Base-by-base conservation (phyloP, 2,888 invertebrate species). In the Euplexia lucipara region DNA sequence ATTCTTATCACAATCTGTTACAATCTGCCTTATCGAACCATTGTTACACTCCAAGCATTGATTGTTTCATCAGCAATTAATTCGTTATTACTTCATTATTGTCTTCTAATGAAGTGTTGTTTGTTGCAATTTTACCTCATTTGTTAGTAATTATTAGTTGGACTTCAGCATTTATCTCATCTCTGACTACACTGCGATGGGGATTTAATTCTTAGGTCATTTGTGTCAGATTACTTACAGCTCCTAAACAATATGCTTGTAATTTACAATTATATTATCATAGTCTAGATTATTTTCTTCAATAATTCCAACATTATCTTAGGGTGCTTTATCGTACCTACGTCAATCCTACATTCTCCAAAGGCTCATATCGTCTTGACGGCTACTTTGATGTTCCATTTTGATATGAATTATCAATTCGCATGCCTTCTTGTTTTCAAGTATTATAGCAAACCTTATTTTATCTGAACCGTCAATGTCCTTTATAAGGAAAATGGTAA, bases 401-500 rank as follows among this genome's bases (percentile, higher is more conserved):
- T 47, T 45, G 35, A 66, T 39, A 44, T 4, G 8, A 1, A 47
- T 45, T 71, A 51, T 57, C 39, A 32, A 22, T 44, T 22, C 10
- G 41, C 26, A 22, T 41, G 30, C 54, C n/a, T 44, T 12, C 10
- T 32, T 41, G 14, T 64, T 61, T 63, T 35, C 14, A 56, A 56
- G 37, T 14, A 47, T 5, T 20, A 10, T 10, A 65, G 7, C 34
- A 35, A 41, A 18, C n/a, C 20, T 51, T 26, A 16, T 7, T 32
- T 52, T 67, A 68, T 53, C 52, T 53, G 18, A 7, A 12, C 18
- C 30, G 16, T 49, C 48, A 48, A n/a, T 35, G 30, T 16, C 39
- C 39, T 57, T 35, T 42, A 74, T 10, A 52, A 67, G 45, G 57
- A 66, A 42, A 73, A 74, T 10, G 9, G 2, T 12, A 3, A 35